Evolutionary conservation across 2,888 invertebrate species (phyloP), one percentile per base, ranked within the genome.

Genomic region (Dioctria linearis): DNA sequence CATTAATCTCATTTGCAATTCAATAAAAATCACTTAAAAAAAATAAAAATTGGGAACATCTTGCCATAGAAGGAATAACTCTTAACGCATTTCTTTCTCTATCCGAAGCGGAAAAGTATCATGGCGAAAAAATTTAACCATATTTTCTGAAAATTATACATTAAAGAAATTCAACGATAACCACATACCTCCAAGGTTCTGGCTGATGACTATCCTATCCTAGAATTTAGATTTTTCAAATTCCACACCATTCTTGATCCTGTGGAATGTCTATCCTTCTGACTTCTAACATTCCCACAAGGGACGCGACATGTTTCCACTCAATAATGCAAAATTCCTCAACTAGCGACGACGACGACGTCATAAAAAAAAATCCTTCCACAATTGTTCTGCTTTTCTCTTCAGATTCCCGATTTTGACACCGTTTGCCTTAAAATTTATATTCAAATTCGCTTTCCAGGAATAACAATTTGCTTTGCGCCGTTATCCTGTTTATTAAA

Each of bases 1-100:
- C 69, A 69, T 69, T 69, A 39, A 69, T 69, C 69, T 51, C 51
- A 69, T 69, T 69, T 69, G 69, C 51, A 69, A 69, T 69, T 69
- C 69, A 69, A 69, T 69, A 8, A 8, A 11, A 69, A 25, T 39
- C 69, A 69, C 69, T 69, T 69, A 67, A 46, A 25, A 46, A 13
- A 69, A 69, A 51, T 51, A 65, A 65, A 63, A 65, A 63, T 49
- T 49, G 37, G 51, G 54, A 37, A 8, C 69, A 39, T 51, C 49
- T 11, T 54, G 25, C 25, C 25, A 25, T 0, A 25, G 25, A 25
- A 25, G 25, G 2, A 25, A 25, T 25, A 8, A n/a, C 6, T 54
- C 11, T 54, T 4, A 11, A 54, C 54, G 54, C 54, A n/a, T 54
- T 11, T 54, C 54, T n/a, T 25, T 25, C 25, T 25, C 11, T 11